Evolutionary conservation across 1,140 invertebrate genomes (phyloP), one percentile per base, ranked within the genome.

Genomic region (Aphis gossypii): DNA sequence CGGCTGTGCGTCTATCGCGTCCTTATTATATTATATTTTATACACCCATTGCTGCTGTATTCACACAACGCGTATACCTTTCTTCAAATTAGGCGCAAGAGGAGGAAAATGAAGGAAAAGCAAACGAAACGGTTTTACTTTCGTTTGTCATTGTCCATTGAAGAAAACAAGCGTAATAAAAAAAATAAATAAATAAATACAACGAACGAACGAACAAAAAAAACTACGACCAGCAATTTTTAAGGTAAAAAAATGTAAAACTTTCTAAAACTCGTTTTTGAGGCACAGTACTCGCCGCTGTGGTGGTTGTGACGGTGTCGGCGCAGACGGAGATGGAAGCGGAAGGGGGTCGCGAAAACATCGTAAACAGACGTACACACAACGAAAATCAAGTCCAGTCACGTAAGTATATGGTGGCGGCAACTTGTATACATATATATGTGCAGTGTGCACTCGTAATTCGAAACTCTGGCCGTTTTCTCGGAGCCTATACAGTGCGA

Each of bases 211-310:
- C 30, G 41, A 30, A 46, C 11, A 87, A 46, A 87, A 38, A 46
- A 86, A n/a, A 87, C 86, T n/a, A 51, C 30, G 46, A 89, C 21
- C 3, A 25, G 18, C 46, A 54, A 54, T 89, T 89, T 89, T 89
- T 89, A 89, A 89, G 88, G 88, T 89, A 89, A 89, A 89, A 88
- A 89, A 89, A 89, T 89, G 51, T 89, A 56, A 54, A 89, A 89
- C 88, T 89, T 89, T 89, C 88, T 89, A 89, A 89, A 89, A 89
- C 88, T 89, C 51, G 88, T 89, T 89, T 54, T 48, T 54, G 46
- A 88, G 87, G n/a, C 46, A n/a, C 35, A 20, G 18, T 30, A n/a
- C 60, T n/a, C 14, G 60, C 14, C 60, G 30, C 60, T 2, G 30
- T n/a, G 60, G 60, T 68, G 30, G 60, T 68, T n/a, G 60, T 18